Conservation (phyloP, 2,888 invertebrate genomes). For the Phorcus lineatus region DNA sequence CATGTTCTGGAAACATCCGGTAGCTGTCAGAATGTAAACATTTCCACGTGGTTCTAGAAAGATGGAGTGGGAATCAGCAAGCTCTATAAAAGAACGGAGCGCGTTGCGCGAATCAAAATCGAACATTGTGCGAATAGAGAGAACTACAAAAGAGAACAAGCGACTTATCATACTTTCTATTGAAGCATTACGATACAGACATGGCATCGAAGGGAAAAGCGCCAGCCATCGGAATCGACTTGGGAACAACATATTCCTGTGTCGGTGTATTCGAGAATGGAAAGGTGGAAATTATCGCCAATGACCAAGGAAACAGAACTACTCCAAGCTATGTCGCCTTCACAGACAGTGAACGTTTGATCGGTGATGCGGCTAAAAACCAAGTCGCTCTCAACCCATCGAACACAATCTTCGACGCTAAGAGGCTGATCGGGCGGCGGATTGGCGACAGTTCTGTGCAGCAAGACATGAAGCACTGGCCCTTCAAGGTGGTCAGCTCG, state of each 20-base stretch:
- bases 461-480: conserved; percentile 69
- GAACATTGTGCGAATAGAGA: too few species aligned
- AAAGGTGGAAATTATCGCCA: conserved; percentile 77
- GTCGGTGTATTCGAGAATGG: conserved; percentile 74
- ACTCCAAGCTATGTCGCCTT: conserved; percentile 85
- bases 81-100: conserved; percentile 39
- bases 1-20: too few species aligned
- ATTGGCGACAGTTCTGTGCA: conserved; percentile 63
- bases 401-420: conserved; percentile 81
- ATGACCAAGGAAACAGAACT: conserved; percentile 81
- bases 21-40: too few species aligned
- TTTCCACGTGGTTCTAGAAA: too few species aligned
- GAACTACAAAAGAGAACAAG: too few species aligned
- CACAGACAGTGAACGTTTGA: conserved; percentile 77
- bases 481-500: conserved; percentile 59
- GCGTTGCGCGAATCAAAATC: too few species aligned
- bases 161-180: too few species aligned
- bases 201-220: background rate
- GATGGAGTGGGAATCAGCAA: conserved; percentile 34
- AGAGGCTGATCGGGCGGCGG: conserved; percentile 67
- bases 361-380: conserved; percentile 77
- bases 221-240: conserved; percentile 87
- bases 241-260: conserved; percentile 87
- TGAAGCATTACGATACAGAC: background rate
- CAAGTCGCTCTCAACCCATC: conserved; percentile 82